A percentile compares a stretch with the other conserved stretches of the same genome.
phyloP scores from a whole-genome alignment of 1,140 invertebrate genomes.

The Eriocheir sinensis region DNA sequence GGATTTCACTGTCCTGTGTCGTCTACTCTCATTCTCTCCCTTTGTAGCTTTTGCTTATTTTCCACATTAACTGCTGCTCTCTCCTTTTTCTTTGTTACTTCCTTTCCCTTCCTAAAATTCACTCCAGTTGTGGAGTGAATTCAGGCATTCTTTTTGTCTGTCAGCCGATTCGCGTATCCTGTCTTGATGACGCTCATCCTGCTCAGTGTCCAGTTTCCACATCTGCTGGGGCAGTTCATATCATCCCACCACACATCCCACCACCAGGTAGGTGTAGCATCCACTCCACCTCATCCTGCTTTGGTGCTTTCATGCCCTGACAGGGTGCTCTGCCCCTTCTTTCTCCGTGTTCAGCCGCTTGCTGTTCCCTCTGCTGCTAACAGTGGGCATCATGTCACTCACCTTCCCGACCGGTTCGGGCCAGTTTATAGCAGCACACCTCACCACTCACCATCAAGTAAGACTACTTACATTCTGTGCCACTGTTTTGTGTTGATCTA shows the following conservation, averaged over 20 bases:
- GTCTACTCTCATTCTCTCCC: not conserved
- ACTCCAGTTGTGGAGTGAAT: conserved; percentile 37
- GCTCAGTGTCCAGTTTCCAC: conserved; percentile 74
- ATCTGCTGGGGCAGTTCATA: conserved; percentile 76
- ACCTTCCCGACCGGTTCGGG: conserved; percentile 71
- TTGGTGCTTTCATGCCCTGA: conserved; percentile 18
- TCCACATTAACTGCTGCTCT: not conserved
- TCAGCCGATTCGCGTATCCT: conserved; percentile 75
- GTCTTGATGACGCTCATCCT: conserved; percentile 72
- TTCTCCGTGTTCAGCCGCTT: conserved; percentile 63
- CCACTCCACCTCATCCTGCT: conserved; percentile 5
- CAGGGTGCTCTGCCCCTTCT: conserved; percentile 46
- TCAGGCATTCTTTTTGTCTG: conserved; percentile 65
- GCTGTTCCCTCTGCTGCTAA: conserved; percentile 73
- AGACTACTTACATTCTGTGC: not conserved
- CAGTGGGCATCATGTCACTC: conserved; percentile 70
- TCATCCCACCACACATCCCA: conserved; percentile 72
- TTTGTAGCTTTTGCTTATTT: not conserved
- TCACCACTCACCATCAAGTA: conserved; percentile 75
- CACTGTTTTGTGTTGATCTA: not conserved
- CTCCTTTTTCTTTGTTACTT: conserved; percentile 16
- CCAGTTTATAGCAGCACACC: conserved; percentile 70
- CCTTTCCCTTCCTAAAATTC: conserved; percentile 6
- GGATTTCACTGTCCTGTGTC: not conserved
- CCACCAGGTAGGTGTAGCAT: conserved; percentile 67